A percentile compares a stretch with the other conserved stretches of the same genome.
Conservation (phyloP, 2,888 invertebrate genomes). For the Melieria picta region DNA sequence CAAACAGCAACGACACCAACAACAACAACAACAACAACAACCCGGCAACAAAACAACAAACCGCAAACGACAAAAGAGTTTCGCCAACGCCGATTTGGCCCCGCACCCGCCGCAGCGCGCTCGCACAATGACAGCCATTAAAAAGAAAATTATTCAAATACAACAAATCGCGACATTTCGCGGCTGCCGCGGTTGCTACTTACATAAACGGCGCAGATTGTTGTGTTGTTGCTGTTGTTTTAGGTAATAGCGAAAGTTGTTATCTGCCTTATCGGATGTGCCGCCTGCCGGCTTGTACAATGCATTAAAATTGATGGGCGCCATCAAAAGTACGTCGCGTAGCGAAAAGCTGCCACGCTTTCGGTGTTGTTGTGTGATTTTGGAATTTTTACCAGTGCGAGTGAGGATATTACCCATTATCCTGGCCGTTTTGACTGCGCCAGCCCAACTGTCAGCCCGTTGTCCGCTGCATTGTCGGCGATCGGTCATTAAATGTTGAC, state of each 20-base stretch:
- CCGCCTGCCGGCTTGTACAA: slow-evolving; percentile 13
- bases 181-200: slow-evolving; percentile 38
- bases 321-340: slow-evolving; percentile 17
- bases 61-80: slow-evolving; percentile 36
- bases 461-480: slow-evolving; percentile 15
- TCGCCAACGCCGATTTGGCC: slow-evolving; percentile 33
- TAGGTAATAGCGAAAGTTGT: slow-evolving; percentile 25
- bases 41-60: slow-evolving; percentile 40
- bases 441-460: not conserved
- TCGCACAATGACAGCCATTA: slow-evolving; percentile 47
- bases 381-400: not conserved
- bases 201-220: not conserved
- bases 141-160: slow-evolving; percentile 28
- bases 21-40: slow-evolving; percentile 34
- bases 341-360: not conserved
- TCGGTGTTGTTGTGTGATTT: not conserved
- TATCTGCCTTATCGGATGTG: slow-evolving; percentile 39
- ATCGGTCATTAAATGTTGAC: slow-evolving; percentile 39
- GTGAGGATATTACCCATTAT: not conserved
- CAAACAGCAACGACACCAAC: slow-evolving; percentile 37
- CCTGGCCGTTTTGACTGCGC: not conserved
- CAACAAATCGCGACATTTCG: slow-evolving; percentile 31
- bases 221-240: slow-evolving; percentile 17
- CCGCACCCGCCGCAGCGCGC: slow-evolving; percentile 44
- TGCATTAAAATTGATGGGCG: slow-evolving; percentile 27